phyloP scores from a whole-genome alignment of 2,797 vertebrate genomes.

The Siniperca undulata region DNA sequence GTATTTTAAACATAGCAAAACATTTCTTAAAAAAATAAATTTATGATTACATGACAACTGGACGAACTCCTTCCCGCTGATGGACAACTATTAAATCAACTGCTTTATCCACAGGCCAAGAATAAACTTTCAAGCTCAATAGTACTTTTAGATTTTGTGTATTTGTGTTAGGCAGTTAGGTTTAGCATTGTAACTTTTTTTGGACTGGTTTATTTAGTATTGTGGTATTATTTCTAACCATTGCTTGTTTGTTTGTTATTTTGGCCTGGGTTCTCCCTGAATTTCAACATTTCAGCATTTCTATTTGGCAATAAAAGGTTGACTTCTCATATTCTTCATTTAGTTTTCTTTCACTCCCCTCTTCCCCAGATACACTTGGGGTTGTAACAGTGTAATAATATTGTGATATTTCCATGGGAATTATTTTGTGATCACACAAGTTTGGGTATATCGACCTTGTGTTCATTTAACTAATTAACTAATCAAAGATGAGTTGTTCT shows the following conservation, averaged over 20 bases:
- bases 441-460: not conserved
- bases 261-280: not conserved
- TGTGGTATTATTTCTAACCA: not conserved
- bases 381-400: no score
- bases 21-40: no score
- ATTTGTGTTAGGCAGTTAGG: not conserved
- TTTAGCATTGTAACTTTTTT: not conserved
- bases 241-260: not conserved
- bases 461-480: no score
- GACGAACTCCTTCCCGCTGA: not conserved
- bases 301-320: not conserved
- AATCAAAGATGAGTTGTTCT: not conserved
- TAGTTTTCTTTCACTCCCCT: not conserved
- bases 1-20: not conserved
- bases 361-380: not conserved
- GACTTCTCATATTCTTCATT: not conserved
- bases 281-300: not conserved
- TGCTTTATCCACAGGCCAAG: not conserved
- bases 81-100: not conserved
- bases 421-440: not conserved
- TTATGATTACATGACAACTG: not conserved
- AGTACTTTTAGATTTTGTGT: not conserved
- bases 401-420: not conserved
- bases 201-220: not conserved
- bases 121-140: not conserved